Conservation (phyloP, 2,888 invertebrate genomes). For the Ischnura elegans region DNA sequence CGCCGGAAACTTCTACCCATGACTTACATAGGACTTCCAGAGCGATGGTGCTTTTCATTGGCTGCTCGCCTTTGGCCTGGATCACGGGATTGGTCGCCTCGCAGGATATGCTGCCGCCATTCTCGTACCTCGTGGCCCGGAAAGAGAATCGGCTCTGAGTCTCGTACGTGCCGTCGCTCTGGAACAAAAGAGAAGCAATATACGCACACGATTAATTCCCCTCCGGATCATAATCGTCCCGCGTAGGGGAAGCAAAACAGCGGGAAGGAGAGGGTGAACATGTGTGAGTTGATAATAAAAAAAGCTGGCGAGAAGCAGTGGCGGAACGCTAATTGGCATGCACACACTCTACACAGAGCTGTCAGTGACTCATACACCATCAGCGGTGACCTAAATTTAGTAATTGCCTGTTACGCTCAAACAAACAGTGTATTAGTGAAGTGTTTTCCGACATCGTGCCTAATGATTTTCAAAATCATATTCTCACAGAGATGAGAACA, state of each 20-base stretch:
- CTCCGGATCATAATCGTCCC: no score
- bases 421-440: no score
- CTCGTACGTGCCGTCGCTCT: slow-evolving; percentile 89
- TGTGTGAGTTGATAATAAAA: neutral
- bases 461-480: no score
- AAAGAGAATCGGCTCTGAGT: slow-evolving; percentile 89
- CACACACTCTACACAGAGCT: no score
- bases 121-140: slow-evolving; percentile 89
- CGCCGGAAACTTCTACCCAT: neutral
- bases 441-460: no score
- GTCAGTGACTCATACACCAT: no score
- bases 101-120: slow-evolving; percentile 88
- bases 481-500: no score
- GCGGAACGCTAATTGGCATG: no score
- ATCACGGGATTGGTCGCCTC: slow-evolving; percentile 91
- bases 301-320: no score
- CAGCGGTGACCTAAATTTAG: no score
- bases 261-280: neutral
- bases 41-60: slow-evolving; percentile 85
- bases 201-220: no score
- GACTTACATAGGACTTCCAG: slow-evolving; percentile 94
- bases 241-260: slow-evolving; percentile 5
- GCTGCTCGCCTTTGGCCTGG: slow-evolving; percentile 85
- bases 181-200: slow-evolving; percentile 73
- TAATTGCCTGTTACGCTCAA: no score